Evolutionary conservation across 2,888 invertebrate genomes (phyloP).

Genomic region (Amphimallon solstitiale): DNA sequence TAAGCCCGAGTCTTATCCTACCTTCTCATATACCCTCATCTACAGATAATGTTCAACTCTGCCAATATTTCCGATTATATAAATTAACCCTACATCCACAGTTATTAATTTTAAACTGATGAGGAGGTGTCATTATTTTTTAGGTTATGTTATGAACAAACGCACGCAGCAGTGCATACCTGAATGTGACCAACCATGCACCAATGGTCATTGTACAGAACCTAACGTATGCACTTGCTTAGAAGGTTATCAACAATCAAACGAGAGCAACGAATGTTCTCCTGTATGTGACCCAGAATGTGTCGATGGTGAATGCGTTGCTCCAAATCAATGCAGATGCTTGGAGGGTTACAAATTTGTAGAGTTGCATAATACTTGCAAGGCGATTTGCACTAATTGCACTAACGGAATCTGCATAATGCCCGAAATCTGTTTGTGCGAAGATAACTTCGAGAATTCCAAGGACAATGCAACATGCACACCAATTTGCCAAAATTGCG

Average conservation of each 20-base stretch:
- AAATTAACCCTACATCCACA: too few relatives aligned
- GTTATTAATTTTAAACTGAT: too few relatives aligned
- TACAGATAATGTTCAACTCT: too few relatives aligned
- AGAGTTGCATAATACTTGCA: slow-evolving; percentile 22
- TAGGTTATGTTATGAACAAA: not conserved
- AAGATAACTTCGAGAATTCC: too few relatives aligned
- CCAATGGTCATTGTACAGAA: slow-evolving; percentile 64
- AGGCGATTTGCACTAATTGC: slow-evolving; percentile 39
- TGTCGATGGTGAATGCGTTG: slow-evolving; percentile 38
- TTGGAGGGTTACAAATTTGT: slow-evolving; percentile 18
- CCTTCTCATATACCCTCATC: too few relatives aligned
- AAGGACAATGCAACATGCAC: too few relatives aligned
- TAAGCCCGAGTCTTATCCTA: too few relatives aligned
- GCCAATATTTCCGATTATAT: too few relatives aligned
- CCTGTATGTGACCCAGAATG: slow-evolving; percentile 40
- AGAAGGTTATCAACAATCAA: not conserved
- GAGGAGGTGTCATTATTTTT: too few relatives aligned
- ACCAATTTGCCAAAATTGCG: too few relatives aligned
- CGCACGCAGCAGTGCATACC: slow-evolving; percentile 26
- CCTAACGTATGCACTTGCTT: slow-evolving; percentile 50
- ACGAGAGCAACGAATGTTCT: slow-evolving; percentile 32
- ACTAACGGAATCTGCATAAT: slow-evolving; percentile 37
- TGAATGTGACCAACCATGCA: slow-evolving; percentile 44
- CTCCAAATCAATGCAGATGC: slow-evolving; percentile 45
- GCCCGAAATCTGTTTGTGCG: slow-evolving; percentile 41